A percentile compares a stretch with the other conserved stretches of the same genome.
These are phyloP conservation scores for Pycnomerus fuliginosus DNA, from an alignment of 2,888 invertebrate species.

Conservation along the genomic window DNA sequence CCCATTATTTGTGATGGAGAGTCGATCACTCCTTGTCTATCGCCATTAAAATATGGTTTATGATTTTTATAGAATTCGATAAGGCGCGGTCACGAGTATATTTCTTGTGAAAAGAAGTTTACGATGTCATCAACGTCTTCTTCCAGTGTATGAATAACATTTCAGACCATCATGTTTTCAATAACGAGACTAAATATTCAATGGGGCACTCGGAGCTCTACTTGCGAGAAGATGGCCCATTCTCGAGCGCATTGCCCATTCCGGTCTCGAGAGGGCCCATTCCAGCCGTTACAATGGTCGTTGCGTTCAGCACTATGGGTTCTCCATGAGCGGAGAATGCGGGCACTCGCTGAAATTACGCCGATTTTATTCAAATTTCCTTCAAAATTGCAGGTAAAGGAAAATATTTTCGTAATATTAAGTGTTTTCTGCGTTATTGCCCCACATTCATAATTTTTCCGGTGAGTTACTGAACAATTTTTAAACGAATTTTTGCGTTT, in stretches of 20 bases:
- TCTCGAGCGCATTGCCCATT: constrained; percentile 50
- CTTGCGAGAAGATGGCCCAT: constrained; percentile 49
- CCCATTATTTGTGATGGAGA: background rate
- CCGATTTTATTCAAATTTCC: constrained; percentile 42
- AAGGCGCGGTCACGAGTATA: constrained; percentile 14
- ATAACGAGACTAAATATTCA: constrained; percentile 53
- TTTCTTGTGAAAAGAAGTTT: constrained; percentile 27
- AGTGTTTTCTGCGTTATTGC: constrained; percentile 14
- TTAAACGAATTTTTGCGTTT: constrained; percentile 1
- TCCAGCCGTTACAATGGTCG: constrained; percentile 48
- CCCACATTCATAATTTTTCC: constrained; percentile 18
- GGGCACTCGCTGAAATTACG: constrained; percentile 32
- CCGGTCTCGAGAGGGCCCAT: constrained; percentile 50
- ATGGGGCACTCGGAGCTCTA: constrained; percentile 49
- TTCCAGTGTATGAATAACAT: constrained; percentile 47
- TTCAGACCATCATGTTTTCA: constrained; percentile 50
- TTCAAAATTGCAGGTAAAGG: constrained; percentile 35
- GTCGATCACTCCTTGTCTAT: constrained; percentile 4
- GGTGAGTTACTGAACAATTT: constrained; percentile 6
- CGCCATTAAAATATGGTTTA: constrained; percentile 9
- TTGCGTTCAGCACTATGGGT: constrained; percentile 46
- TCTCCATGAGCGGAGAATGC: constrained; percentile 43
- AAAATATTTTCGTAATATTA: constrained; percentile 31
- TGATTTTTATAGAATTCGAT: constrained; percentile 3
- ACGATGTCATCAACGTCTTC: constrained; percentile 44